Evolutionary conservation across 2,113 vertebrate genomes (phyloP).

Genomic region (Trachemys scripta): DNA sequence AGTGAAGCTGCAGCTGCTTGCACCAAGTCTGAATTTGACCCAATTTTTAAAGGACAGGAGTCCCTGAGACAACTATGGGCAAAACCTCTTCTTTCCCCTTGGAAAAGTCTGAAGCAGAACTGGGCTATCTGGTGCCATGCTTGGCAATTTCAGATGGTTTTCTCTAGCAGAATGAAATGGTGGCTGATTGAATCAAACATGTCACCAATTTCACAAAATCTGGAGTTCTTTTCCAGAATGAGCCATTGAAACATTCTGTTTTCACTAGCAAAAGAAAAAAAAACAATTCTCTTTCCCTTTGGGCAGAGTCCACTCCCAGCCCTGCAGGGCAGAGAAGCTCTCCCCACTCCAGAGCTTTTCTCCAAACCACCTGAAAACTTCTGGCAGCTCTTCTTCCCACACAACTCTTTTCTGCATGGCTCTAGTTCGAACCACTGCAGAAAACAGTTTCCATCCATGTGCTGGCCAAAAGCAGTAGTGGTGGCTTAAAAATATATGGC

Average conservation of each 20-base stretch:
- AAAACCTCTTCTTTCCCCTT: not conserved
- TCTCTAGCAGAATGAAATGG: not conserved
- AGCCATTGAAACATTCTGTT: not conserved
- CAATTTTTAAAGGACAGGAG: not conserved
- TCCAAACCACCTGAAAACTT: not conserved
- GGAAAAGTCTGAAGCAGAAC: not conserved
- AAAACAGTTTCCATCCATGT: not conserved
- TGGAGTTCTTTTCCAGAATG: not conserved
- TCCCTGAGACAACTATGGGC: not conserved
- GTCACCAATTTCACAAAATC: not conserved
- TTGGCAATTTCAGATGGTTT: not conserved
- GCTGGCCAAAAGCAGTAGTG: accelerated
- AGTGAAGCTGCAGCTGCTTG: not conserved
- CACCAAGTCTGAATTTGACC: not conserved
- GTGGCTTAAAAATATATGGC: not conserved
- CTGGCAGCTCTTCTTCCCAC: not conserved
- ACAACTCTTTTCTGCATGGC: accelerated
- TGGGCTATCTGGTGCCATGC: not conserved
- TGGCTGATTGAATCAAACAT: accelerated
- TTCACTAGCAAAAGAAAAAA: not conserved
- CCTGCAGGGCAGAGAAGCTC: not conserved
- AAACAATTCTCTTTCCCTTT: not conserved
- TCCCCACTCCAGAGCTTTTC: not conserved
- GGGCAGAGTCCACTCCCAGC: not conserved
- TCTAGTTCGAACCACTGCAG: not conserved